phyloP scores from a whole-genome alignment of 2,888 invertebrate genomes.

The Mythimna ferrago region DNA sequence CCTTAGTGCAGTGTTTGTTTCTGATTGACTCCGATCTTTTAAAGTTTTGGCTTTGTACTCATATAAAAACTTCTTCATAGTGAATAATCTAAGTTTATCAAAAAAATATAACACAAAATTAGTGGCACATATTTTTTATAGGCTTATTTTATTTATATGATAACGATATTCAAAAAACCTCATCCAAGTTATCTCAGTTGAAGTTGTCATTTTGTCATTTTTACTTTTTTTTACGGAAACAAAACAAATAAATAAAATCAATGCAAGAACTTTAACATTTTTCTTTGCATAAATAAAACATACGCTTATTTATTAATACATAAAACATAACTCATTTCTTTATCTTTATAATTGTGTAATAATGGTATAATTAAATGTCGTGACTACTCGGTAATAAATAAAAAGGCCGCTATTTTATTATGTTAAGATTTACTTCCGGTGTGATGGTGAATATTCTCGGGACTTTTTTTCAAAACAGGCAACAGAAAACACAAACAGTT shows the following conservation, averaged over 20 bases:
- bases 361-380: neutral
- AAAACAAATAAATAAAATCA: constrained; percentile 25
- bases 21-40: constrained; percentile 71
- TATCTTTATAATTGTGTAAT: neutral
- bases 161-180: constrained; percentile 16
- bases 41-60: constrained; percentile 80
- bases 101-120: constrained; percentile 21
- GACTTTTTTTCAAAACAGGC: neutral
- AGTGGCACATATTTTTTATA: constrained; percentile 22
- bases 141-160: constrained; percentile 13
- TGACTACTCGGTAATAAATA: too few species aligned
- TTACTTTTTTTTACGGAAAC: constrained; percentile 39
- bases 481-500: neutral
- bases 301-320: neutral
- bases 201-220: constrained; percentile 52
- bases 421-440: constrained; percentile 16
- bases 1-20: constrained; percentile 74
- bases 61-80: constrained; percentile 85
- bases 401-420: neutral
- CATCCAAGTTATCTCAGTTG: constrained; percentile 18
- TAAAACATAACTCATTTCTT: neutral
- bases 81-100: constrained; percentile 6
- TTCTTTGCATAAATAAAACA: neutral
- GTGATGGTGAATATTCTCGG: neutral
- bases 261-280: neutral